Evolutionary conservation across 2,888 invertebrate genomes (phyloP), one percentile per base, ranked within the genome.

Genomic region (Trissoscelio sp.): DNA sequence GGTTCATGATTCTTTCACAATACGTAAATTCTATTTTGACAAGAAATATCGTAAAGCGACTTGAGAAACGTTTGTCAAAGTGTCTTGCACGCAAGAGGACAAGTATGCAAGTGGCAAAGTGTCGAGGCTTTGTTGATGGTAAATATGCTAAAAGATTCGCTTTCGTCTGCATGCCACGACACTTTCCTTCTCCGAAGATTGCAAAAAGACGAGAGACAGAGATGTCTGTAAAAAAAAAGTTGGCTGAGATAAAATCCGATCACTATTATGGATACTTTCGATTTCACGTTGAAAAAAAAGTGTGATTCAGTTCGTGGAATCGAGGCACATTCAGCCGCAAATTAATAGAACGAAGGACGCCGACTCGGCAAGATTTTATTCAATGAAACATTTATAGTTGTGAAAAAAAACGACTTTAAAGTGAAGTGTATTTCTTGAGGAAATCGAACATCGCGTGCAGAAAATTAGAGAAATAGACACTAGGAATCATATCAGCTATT

Each of bases 101-200:
- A 48, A 69, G 64, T 70, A 42, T 66, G 48, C 57, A 58, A 62
- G 74, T 70, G 42, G 60, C 55, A 20, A 55, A 74, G 62, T 55
- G 57, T 73, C 58, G 64, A 64, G 58, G 58, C 60, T 80, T 75
- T 67, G 72, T 81, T 53, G 58, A 42, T 31, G 55, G 31, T 66
- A 67, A 77, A 77, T 81, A 77, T 81, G 67, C 77, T 72, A 62
- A 75, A 72, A 73, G 60, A 77, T 72, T 81, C 55, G 48, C 75
- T 81, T 81, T 81, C 75, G 48, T 60, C 53, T 55, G 62, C 62
- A 18, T 37, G 48, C 42, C 60, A 28, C 51, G 70, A 70, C 70
- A 74, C 55, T 69, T 69, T 73, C 58, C 73, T 73, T 73, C 66
- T 12, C 7, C 16, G 16, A 57, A 5, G 62, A 55, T 11, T 39